Percentiles rank a stretch among this genome's conserved stretches.
phyloP scores from a whole-genome alignment of 2,888 invertebrate genomes.

The Mantis religiosa region DNA sequence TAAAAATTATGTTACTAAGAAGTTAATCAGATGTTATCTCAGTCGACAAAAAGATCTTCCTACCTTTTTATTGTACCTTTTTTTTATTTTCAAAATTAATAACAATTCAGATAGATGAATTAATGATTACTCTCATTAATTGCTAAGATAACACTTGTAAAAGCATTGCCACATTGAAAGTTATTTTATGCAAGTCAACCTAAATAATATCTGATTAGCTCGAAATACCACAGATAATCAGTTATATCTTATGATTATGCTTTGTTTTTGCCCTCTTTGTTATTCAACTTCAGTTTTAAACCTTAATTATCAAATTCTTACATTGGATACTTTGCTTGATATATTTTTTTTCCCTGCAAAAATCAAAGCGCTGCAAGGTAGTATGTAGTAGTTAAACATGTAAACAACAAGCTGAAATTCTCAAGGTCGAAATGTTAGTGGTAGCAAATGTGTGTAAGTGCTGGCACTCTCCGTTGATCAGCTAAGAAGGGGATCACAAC shows the following conservation, averaged over 20 bases:
- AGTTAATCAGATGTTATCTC: not conserved
- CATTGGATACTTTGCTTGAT: not conserved
- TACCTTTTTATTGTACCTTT: no score
- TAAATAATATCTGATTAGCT: not conserved
- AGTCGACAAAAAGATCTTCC: no score
- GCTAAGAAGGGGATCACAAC: no score
- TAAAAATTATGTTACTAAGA: not conserved
- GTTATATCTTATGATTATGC: not conserved
- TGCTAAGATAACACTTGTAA: no score
- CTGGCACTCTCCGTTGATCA: not conserved
- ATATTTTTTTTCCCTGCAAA: not conserved
- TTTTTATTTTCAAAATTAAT: no score
- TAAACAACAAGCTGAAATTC: no score
- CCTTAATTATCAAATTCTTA: not conserved
- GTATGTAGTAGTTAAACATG: not conserved
- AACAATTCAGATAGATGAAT: no score
- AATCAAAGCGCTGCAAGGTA: not conserved
- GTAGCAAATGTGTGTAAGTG: not conserved
- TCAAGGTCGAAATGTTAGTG: not conserved
- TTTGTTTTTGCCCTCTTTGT: no score
- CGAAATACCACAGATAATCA: not conserved
- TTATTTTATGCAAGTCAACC: not conserved
- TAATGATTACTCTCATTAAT: no score
- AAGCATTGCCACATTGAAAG: no score
- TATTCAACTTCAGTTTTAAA: no score